Evolutionary conservation across 2,113 vertebrate genomes (phyloP).

Genomic region (Campylomormyrus numenius): DNA sequence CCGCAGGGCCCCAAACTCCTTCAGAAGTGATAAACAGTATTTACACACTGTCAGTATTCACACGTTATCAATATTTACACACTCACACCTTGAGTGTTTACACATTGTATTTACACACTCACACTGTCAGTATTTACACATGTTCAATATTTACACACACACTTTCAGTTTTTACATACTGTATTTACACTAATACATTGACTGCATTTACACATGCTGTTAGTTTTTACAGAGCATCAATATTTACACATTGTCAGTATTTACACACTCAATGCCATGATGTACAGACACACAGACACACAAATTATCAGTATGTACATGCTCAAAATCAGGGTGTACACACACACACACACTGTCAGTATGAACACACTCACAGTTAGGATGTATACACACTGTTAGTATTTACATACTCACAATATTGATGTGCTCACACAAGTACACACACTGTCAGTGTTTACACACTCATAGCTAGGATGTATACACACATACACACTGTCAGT

Average conservation of each 20-base stretch:
- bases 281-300: no score
- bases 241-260: not conserved
- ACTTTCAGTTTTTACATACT: not conserved
- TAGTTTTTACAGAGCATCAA: not conserved
- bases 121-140: not conserved
- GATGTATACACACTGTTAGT: not conserved
- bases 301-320: not conserved
- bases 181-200: not conserved
- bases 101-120: not conserved
- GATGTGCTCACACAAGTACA: not conserved
- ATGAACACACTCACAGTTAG: not conserved
- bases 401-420: not conserved
- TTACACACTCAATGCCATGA: not conserved
- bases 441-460: not conserved
- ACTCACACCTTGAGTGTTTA: not conserved
- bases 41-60: not conserved
- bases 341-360: not conserved
- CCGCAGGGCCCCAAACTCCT: not conserved
- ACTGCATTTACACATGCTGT: not conserved
- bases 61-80: not conserved
- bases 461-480: not conserved
- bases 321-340: not conserved
- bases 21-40: not conserved
- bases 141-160: not conserved
- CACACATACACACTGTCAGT: no score